Base-by-base conservation (phyloP, 2,113 vertebrate genomes). In the Echinops telfairi region DNA sequence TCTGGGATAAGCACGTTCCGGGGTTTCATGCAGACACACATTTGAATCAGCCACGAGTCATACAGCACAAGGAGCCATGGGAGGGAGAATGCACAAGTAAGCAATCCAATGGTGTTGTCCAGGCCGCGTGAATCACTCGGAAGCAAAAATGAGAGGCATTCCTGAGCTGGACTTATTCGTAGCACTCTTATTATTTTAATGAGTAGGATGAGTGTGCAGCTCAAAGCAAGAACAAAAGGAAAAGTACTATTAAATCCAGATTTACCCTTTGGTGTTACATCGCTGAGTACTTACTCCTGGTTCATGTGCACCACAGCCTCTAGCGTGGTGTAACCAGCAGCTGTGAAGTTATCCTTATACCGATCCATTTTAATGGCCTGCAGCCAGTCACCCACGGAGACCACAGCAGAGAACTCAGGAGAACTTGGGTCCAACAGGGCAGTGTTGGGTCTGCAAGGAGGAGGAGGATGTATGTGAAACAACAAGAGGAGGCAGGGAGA, bases 311-410 rank as follows among this genome's bases (percentile, higher is more conserved):
- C 99, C 97, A 99, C 99, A 64, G 99, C 98, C 97, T 99, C 99
- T 92, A 99, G 98, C 80, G 98, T 99, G 97, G 98, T 99, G 97
- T 99, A 99, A 93, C 99, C 99, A 4, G 99, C 99, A 86, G 99
- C 99, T 58, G 99, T 99, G 98, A 99, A 99, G 98, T 99, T 99
- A 98, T 99, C 99, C 96, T 98, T 98, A 98, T 99, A 99, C 97
- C 98, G 98, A 94, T 99, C 99, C 99, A 99, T 99, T 98, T 99
- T 99, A 96, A 99, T 99, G 97, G 99, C 99, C 97, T 99, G 98
- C 93, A 99, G 99, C 99, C 99, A 99, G 96, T 99, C 99, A 6
- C 98, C 98, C 81, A 99, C 99, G 20, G 99, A 99, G 95, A 99
- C 99, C 80, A 99, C 97, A 0, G 99, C 97, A 1, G 98, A 98